Conservation (phyloP, 2,797 vertebrate genomes). For the Acrossocheilus fasciatus region DNA sequence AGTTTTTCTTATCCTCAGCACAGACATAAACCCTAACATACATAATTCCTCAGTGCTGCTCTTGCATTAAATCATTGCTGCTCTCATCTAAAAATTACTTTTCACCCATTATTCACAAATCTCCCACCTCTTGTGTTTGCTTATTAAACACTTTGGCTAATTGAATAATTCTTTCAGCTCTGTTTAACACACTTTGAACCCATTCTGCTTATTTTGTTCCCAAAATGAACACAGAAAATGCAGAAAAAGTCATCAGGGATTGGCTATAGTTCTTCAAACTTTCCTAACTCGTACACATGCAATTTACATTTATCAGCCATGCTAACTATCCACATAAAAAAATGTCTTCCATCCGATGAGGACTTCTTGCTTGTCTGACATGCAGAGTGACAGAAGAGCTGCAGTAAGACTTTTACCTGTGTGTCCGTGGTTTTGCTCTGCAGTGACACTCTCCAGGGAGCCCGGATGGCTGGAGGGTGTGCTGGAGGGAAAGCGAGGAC, state of each 20-base stretch:
- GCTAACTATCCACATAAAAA: constrained; percentile 21
- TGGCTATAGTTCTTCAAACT: not conserved
- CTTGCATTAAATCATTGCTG: not conserved
- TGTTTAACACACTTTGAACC: not conserved
- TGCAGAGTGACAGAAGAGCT: constrained; percentile 32
- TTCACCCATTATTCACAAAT: not conserved
- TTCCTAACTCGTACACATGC: not conserved
- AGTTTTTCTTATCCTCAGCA: not conserved
- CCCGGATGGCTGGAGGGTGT: constrained; percentile 98
- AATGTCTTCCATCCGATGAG: constrained; percentile 2
- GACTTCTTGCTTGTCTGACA: constrained; percentile 30
- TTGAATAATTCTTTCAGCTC: not conserved
- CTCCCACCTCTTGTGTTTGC: not conserved
- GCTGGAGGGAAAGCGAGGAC: constrained; percentile 92
- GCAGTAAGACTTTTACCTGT: constrained; percentile 53
- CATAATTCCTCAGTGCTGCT: not conserved
- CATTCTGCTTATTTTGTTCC: not conserved
- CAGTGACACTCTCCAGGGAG: constrained; percentile 94
- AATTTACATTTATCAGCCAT: constrained; percentile 3
- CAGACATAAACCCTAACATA: not conserved
- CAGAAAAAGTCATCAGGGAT: not conserved
- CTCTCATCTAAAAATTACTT: not conserved
- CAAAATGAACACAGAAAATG: not conserved
- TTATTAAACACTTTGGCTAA: not conserved
- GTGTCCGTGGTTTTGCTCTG: constrained; percentile 55